These are phyloP conservation scores for Rhinoraja longicauda DNA, from an alignment of 2,797 vertebrate species.

Conservation along the genomic window DNA sequence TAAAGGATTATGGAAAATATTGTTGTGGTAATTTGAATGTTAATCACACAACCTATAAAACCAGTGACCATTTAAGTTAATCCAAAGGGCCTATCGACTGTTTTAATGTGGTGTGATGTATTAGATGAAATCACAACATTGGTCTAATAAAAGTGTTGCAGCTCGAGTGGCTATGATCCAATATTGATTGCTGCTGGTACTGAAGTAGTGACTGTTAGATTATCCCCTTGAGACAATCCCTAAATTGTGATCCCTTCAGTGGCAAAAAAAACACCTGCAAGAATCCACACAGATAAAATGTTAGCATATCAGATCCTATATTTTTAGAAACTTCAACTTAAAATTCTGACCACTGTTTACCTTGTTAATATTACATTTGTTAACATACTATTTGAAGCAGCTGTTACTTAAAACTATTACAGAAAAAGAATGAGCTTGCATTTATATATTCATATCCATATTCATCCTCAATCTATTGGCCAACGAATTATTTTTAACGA, in stretches of 20 bases:
- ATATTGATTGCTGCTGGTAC: neutral
- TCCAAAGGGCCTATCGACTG: neutral
- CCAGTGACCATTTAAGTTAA: neutral
- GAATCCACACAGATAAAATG: neutral
- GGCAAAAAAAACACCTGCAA: neutral
- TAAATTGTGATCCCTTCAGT: neutral
- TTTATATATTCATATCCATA: neutral
- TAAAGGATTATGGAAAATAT: neutral
- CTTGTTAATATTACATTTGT: neutral
- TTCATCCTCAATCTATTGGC: neutral
- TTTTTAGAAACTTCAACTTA: neutral
- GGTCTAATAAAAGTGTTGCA: neutral
- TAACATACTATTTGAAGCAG: neutral
- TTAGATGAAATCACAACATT: neutral
- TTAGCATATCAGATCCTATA: neutral
- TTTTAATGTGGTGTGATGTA: neutral
- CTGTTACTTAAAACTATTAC: neutral
- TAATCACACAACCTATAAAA: neutral
- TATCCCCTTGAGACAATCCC: neutral
- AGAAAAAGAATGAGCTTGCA: neutral
- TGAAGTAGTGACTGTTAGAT: constrained; percentile 1
- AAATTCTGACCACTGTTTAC: neutral
- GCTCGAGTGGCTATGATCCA: neutral
- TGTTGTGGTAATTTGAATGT: neutral
- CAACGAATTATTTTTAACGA: neutral